phyloP scores from a whole-genome alignment of 2,888 invertebrate species.

The Hanleya hanleyi region DNA sequence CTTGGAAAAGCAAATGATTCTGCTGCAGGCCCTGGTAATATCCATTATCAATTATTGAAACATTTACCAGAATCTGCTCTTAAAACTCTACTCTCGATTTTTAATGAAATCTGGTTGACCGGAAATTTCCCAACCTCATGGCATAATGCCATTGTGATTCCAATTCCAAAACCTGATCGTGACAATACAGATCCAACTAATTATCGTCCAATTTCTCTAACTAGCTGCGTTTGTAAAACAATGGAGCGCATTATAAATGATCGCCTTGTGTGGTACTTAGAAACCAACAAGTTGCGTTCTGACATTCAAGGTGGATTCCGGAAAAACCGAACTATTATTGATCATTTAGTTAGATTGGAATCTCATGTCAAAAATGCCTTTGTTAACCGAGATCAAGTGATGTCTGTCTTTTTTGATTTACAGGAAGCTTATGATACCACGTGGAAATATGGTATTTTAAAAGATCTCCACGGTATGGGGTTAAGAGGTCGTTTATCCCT shows the following conservation, averaged over 20 bases:
- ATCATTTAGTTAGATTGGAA: constrained; percentile 38
- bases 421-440: constrained; percentile 30
- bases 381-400: constrained; percentile 35
- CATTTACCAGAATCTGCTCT: not conserved
- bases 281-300: constrained; percentile 34
- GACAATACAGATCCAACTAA: constrained; percentile 33
- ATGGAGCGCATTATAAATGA: constrained; percentile 49
- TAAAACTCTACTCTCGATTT: constrained; percentile 18
- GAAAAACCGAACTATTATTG: constrained; percentile 24
- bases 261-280: constrained; percentile 43
- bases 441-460: constrained; percentile 35
- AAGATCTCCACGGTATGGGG: constrained; percentile 30
- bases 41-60: constrained; percentile 21
- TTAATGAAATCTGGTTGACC: constrained; percentile 29
- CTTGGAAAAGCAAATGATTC: constrained; percentile 8
- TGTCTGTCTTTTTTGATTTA: constrained; percentile 39
- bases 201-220: constrained; percentile 52
- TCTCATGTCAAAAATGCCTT: constrained; percentile 40
- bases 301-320: constrained; percentile 37
- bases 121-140: constrained; percentile 29
- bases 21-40: constrained; percentile 22
- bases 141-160: constrained; percentile 33
- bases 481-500: constrained; percentile 31
- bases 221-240: constrained; percentile 51
- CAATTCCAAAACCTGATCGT: constrained; percentile 39